Percentiles rank a stretch among this genome's conserved stretches.
Conservation (phyloP, 2,113 vertebrate species). For the Smithornis capensis region DNA sequence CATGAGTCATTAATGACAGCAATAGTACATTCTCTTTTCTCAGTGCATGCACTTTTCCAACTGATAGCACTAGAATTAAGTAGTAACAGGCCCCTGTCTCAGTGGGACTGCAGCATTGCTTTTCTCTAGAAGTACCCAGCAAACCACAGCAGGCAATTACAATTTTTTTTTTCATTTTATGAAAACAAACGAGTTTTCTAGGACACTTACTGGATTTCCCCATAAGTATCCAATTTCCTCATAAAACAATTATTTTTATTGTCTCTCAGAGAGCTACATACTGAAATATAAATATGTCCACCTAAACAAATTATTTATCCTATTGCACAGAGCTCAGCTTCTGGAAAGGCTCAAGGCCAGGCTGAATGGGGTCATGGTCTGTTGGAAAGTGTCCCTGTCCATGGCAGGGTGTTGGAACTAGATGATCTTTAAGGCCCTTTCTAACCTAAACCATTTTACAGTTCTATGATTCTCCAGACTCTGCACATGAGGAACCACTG, state of each 20-base stretch:
- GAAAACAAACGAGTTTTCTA: background rate
- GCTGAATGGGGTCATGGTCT: background rate
- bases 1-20: background rate
- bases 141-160: background rate
- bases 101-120: accelerated
- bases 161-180: background rate
- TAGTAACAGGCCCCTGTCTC: background rate
- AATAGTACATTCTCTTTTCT: background rate
- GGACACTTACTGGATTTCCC: background rate
- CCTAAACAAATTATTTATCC: background rate
- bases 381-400: background rate
- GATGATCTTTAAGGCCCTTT: background rate
- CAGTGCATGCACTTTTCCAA: background rate
- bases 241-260: background rate
- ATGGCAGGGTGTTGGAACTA: background rate
- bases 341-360: background rate
- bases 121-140: background rate
- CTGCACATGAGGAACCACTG: background rate
- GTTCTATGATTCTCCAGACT: background rate
- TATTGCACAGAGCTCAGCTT: background rate
- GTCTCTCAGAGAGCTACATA: background rate
- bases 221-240: background rate
- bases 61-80: background rate
- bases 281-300: background rate
- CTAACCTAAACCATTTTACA: background rate